A percentile compares a stretch with the other conserved stretches of the same genome.
These are phyloP conservation scores for Linepithema humile DNA, from an alignment of 1,140 invertebrate species.

Conservation along the genomic window DNA sequence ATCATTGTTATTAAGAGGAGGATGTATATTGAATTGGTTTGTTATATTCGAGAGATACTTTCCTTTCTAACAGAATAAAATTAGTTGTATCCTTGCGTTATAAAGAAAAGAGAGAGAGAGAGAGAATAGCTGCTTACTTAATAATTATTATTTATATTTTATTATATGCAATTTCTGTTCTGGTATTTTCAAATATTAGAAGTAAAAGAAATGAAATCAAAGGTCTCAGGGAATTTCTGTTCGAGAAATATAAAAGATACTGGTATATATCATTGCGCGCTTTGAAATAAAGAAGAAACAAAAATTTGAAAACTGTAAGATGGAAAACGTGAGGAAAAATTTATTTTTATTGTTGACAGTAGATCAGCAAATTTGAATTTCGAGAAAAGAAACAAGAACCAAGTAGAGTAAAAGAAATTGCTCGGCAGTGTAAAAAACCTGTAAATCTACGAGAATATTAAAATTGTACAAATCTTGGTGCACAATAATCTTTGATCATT, in stretches of 20 bases:
- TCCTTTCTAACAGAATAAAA: conserved; percentile 12
- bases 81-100: conserved; percentile 9
- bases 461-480: conserved; percentile 66
- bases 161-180: conserved; percentile 16
- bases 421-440: not conserved
- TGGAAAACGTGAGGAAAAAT: conserved; percentile 16
- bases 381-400: conserved; percentile 39
- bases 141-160: not conserved
- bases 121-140: conserved; percentile 4
- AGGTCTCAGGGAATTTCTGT: conserved; percentile 49
- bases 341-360: conserved; percentile 33
- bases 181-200: conserved; percentile 3
- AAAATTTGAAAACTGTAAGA: not conserved
- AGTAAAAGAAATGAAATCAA: conserved; percentile 50
- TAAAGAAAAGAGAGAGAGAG: not conserved
- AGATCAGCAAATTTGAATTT: conserved; percentile 22
- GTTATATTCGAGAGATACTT: conserved; percentile 38
- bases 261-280: conserved; percentile 23
- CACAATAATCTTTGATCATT: conserved; percentile 69
- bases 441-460: conserved; percentile 27
- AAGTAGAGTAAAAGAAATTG: conserved; percentile 18
- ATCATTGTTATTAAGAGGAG: conserved; percentile 52
- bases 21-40: conserved; percentile 45
- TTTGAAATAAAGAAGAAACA: not conserved
- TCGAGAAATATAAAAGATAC: conserved; percentile 28